These are phyloP conservation scores for Tragelaphus strepsiceros DNA, from an alignment of 2,113 vertebrate genomes.

Conservation along the genomic window DNA sequence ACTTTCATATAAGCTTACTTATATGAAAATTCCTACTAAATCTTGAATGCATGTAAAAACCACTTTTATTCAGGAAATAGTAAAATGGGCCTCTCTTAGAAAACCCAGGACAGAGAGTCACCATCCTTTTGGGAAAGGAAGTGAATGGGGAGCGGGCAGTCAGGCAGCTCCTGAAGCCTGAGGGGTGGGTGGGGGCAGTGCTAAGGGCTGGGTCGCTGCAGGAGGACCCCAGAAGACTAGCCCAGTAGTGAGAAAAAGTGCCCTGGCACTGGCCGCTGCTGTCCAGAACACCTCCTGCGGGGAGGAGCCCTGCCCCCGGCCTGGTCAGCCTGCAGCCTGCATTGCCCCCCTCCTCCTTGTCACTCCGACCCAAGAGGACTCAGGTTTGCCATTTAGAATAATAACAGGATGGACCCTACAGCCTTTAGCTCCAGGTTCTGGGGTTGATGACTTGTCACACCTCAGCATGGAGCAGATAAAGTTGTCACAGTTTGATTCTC, in stretches of 20 bases:
- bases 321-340: not conserved
- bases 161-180: fast-evolving
- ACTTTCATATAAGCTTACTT: not conserved
- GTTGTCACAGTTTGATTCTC: not conserved
- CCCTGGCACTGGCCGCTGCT: not conserved
- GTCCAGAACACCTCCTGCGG: not conserved
- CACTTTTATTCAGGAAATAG: not conserved
- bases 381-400: not conserved
- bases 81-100: not conserved
- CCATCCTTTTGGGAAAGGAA: not conserved
- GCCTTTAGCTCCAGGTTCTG: not conserved
- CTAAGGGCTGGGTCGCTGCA: fast-evolving
- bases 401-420: not conserved
- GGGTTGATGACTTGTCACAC: not conserved
- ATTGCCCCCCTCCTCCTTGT: not conserved
- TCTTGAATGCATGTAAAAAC: not conserved
- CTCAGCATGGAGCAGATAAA: not conserved
- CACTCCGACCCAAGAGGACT: not conserved
- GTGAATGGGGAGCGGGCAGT: fast-evolving
- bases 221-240: not conserved
- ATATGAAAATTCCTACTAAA: not conserved
- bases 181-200: fast-evolving
- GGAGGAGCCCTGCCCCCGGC: fast-evolving
- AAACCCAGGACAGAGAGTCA: not conserved
- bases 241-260: fast-evolving